Conservation (phyloP, 1,140 invertebrate species). For the Hypothenemus hampei region DNA sequence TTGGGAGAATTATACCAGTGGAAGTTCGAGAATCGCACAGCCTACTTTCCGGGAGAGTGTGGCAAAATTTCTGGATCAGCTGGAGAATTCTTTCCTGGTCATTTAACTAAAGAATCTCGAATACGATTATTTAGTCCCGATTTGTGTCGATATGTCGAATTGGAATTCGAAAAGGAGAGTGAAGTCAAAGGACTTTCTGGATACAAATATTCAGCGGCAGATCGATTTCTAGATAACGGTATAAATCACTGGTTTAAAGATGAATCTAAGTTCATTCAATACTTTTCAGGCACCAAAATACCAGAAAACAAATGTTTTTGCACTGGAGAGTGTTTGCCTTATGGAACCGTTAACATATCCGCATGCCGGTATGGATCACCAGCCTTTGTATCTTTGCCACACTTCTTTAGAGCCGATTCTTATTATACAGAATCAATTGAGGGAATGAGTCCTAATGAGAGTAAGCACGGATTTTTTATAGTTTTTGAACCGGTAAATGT, state of each 20-base stretch:
- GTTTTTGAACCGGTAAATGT: constrained; percentile 59
- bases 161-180: constrained; percentile 33
- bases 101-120: constrained; percentile 52
- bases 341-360: constrained; percentile 57
- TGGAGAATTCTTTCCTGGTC: constrained; percentile 70
- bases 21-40: constrained; percentile 51
- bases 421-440: constrained; percentile 49
- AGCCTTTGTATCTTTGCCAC: constrained; percentile 64
- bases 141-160: constrained; percentile 54
- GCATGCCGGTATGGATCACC: constrained; percentile 58
- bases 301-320: constrained; percentile 67
- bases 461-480: constrained; percentile 56
- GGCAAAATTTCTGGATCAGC: constrained; percentile 56
- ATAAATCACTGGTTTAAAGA: constrained; percentile 7
- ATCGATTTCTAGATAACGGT: constrained; percentile 57
- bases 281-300: constrained; percentile 50
- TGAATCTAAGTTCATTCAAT: neutral
- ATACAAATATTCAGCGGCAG: constrained; percentile 51
- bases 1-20: constrained; percentile 53
- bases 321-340: constrained; percentile 63
- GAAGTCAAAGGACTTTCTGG: constrained; percentile 49
- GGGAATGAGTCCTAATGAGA: constrained; percentile 55
- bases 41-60: constrained; percentile 46
- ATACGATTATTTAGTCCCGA: constrained; percentile 62
- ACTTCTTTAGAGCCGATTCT: constrained; percentile 62